Evolutionary conservation across 2,888 invertebrate species (phyloP).

Genomic region (Scotopteryx bipunctaria): DNA sequence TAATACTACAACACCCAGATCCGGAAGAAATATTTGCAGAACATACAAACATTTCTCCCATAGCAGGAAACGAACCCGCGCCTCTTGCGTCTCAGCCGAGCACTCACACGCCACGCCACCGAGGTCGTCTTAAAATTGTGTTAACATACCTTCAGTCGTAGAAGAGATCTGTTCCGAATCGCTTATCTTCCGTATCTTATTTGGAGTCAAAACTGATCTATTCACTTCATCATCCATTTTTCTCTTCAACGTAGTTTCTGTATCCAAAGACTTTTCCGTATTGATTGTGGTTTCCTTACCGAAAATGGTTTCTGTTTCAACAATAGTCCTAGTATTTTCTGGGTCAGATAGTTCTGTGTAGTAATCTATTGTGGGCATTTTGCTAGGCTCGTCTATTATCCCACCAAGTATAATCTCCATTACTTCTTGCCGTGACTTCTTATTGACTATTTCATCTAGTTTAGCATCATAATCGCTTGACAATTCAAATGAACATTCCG

Average conservation of each 20-base stretch:
- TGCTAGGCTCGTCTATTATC: slow-evolving; percentile 53
- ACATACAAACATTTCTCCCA: too few species aligned
- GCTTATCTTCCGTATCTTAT: slow-evolving; percentile 68
- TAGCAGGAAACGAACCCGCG: too few species aligned
- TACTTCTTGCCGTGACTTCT: slow-evolving; percentile 73
- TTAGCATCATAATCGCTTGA: slow-evolving; percentile 73
- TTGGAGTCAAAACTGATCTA: slow-evolving; percentile 59
- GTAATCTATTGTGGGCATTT: slow-evolving; percentile 70
- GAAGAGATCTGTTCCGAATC: slow-evolving; percentile 74
- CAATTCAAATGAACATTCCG: slow-evolving; percentile 74
- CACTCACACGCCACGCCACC: too few species aligned
- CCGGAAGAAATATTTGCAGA: too few species aligned
- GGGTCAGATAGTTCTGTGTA: slow-evolving; percentile 55
- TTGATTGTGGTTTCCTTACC: too few species aligned
- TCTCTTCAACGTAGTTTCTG: slow-evolving; percentile 50
- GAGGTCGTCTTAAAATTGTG: too few species aligned
- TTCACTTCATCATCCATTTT: slow-evolving; percentile 66
- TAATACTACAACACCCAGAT: too few species aligned
- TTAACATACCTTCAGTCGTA: slow-evolving; percentile 70
- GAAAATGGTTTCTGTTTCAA: neutral
- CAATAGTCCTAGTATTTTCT: slow-evolving; percentile 32
- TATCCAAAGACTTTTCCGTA: too few species aligned
- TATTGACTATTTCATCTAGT: slow-evolving; percentile 74
- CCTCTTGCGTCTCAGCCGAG: too few species aligned
- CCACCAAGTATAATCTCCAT: slow-evolving; percentile 80